A percentile compares a stretch with the other conserved stretches of the same genome.
Conservation (phyloP, 2,113 vertebrate genomes). For the Monarcha castaneiventris region DNA sequence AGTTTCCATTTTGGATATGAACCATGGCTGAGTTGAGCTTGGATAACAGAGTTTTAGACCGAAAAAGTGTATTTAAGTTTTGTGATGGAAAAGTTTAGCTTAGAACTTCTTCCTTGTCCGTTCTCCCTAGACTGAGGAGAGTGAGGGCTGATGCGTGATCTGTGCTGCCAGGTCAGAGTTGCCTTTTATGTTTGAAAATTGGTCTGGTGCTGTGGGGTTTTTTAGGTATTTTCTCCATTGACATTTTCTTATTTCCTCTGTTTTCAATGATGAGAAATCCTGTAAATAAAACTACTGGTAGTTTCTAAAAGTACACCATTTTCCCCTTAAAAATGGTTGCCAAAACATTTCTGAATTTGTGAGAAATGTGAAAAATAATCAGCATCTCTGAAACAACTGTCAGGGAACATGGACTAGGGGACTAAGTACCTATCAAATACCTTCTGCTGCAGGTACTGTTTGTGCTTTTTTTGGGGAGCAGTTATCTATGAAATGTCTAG, state of each 20-base stretch:
- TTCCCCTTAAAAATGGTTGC: not conserved
- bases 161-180: not conserved
- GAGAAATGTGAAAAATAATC: not conserved
- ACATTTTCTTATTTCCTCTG: not conserved
- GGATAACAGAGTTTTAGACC: not conserved
- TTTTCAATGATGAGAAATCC: not conserved
- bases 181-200: not conserved
- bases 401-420: not conserved
- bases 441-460: not conserved
- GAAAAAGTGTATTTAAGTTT: accelerated
- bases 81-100: not conserved
- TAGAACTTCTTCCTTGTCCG: not conserved
- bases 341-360: not conserved
- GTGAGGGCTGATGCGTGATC: not conserved
- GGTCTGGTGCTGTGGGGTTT: not conserved
- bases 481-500: not conserved
- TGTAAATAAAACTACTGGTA: not conserved
- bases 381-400: not conserved
- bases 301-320: not conserved
- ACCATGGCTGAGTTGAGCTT: not conserved
- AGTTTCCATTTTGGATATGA: not conserved
- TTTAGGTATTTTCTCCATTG: not conserved
- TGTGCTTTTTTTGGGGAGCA: not conserved
- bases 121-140: not conserved
- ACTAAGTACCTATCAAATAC: not conserved